These are phyloP conservation scores for Furcula furcula DNA, from an alignment of 2,888 invertebrate species.

Conservation along the genomic window DNA sequence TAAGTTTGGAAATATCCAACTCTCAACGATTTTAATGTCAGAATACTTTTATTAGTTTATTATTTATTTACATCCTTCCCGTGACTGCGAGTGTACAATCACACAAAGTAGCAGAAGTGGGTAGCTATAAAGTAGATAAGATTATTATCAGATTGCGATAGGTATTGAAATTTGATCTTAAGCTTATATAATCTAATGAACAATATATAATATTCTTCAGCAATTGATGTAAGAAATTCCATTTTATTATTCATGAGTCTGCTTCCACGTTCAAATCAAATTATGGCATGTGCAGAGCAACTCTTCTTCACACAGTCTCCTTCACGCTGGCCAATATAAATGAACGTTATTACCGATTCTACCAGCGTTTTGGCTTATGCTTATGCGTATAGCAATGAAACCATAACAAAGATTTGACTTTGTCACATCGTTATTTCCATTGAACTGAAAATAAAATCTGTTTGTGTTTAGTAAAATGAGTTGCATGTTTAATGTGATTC, in stretches of 20 bases:
- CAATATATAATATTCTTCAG: background rate
- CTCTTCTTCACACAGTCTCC: conserved; percentile 10
- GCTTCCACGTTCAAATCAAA: conserved; percentile 33
- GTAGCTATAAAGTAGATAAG: too few species aligned
- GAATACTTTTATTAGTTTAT: too few species aligned
- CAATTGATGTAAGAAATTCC: conserved; percentile 23
- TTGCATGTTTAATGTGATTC: too few species aligned
- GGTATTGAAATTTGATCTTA: too few species aligned
- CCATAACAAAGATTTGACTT: conserved; percentile 20
- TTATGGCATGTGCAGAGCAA: conserved; percentile 20
- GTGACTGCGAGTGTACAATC: too few species aligned
- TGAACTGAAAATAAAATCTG: background rate
- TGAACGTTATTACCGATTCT: conserved; percentile 27
- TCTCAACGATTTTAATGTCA: too few species aligned
- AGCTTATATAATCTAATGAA: too few species aligned
- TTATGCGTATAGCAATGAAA: conserved; percentile 21
- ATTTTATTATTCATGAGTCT: conserved; percentile 38
- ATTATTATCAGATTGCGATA: too few species aligned
- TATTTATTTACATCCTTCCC: too few species aligned
- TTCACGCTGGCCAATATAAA: conserved; percentile 19
- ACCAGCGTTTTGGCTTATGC: conserved; percentile 23
- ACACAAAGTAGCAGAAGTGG: too few species aligned
- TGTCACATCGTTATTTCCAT: conserved; percentile 15
- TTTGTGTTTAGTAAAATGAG: too few species aligned
- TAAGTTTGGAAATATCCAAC: too few species aligned